Base-by-base conservation (phyloP, 2,113 vertebrate genomes). In the Leptobrachium ailaonicum region DNA sequence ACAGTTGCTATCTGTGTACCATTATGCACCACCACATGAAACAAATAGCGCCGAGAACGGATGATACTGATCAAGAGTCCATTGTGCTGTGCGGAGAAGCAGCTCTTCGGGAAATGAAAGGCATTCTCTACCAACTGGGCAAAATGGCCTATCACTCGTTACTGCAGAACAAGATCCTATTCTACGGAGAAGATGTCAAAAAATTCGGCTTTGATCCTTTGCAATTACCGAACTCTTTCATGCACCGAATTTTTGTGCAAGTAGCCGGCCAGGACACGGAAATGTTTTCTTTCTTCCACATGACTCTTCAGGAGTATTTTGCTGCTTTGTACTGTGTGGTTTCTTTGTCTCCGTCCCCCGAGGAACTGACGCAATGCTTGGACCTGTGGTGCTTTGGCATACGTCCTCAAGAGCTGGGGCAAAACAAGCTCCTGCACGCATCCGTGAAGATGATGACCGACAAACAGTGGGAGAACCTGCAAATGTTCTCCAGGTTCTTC, bases 401-500 rank as follows among this genome's bases (percentile, higher is more conserved):
- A 13, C 2, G 2, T 43, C 84, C 77, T 5, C 62, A 58, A 74
- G 64, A 9, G 4, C 83, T 71, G 11, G 69, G 79, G 3, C 82
- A 60, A 44, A 79, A 76, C 43, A 40, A 80, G 63, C 80, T 64
- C 0, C 82, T 87, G 32, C 60, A 75, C 47, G 73, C 81, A 6
- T 81, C 73, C 41, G 42, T 79, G 11, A 47, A 87, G 2, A 73
- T 69, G 13, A 44, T 73, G 6, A 85, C 82, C 20, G 84, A 77
- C 42, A 40, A 81, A n/a, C 77, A 69, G 7, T 77, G 87, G 41
- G 86, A 91, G 42, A 83, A 84, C 47, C 84, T 90, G 71, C 88
- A 91, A 62, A 90, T 92, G 88, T 90, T 91, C 79, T 89, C 86
- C 44, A 84, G 87, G 13, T 92, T 92, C 80, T 91, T 91, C 71